Conservation (phyloP, 37 sponge, comb jelly and placozoan genomes). For the Cliona cf. orientalis region DNA sequence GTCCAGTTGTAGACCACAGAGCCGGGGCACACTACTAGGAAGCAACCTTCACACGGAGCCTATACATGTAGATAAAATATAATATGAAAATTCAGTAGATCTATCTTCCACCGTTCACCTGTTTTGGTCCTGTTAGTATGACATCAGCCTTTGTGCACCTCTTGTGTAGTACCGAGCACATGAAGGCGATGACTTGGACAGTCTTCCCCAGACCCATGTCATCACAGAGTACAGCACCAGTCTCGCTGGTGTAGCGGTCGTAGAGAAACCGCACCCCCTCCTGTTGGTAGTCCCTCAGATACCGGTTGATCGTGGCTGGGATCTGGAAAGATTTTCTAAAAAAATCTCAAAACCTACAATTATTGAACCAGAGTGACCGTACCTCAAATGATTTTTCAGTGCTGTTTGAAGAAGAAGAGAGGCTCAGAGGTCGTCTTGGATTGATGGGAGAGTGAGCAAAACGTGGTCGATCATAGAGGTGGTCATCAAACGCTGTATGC, state of each 20-base stretch:
- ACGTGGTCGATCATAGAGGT: slow-evolving; percentile 20
- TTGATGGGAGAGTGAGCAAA: slow-evolving; percentile 33
- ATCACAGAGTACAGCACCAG: slow-evolving; percentile 65
- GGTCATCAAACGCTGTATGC: slow-evolving; percentile 48
- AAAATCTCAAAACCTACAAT: not conserved
- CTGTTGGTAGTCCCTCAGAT: slow-evolving; percentile 60
- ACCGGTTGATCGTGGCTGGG: slow-evolving; percentile 64
- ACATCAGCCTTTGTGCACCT: slow-evolving; percentile 40
- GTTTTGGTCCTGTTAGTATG: slow-evolving; percentile 29
- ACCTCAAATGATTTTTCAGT: not conserved
- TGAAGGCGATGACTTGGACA: slow-evolving; percentile 70
- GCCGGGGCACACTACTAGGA: slow-evolving; percentile 50
- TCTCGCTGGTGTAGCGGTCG: slow-evolving; percentile 1
- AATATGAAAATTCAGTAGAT: not conserved
- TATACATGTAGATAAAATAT: not conserved
- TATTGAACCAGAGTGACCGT: not conserved
- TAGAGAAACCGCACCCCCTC: slow-evolving; percentile 60
- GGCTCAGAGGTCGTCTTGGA: not conserved
- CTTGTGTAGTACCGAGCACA: slow-evolving; percentile 51
- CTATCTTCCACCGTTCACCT: no score
- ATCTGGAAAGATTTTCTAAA: slow-evolving; percentile 12
- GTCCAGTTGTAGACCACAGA: slow-evolving; percentile 67
- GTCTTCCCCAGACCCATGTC: slow-evolving; percentile 89
- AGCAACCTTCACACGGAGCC: not conserved
- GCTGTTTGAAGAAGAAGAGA: slow-evolving; percentile 18